These are phyloP conservation scores for Agonopterix subpropinquella DNA, from an alignment of 2,888 invertebrate species.

Conservation along the genomic window DNA sequence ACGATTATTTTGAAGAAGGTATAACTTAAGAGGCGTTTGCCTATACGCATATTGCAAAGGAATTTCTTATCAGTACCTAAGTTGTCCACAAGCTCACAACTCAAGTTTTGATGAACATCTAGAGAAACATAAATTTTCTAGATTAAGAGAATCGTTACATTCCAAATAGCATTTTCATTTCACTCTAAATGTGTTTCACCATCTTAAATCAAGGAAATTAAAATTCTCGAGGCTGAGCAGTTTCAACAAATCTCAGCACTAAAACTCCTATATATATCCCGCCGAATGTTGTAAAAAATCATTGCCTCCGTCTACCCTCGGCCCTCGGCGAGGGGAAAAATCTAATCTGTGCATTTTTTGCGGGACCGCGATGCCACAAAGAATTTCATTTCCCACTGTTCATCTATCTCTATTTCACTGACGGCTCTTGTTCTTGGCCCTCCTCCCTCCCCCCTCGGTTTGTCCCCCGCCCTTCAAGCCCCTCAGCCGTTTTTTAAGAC, in stretches of 20 bases:
- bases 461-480: conserved; percentile 27
- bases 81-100: too few species aligned
- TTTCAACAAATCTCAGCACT: conserved; percentile 71
- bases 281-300: conserved; percentile 73
- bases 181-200: conserved; percentile 6
- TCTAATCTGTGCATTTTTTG: conserved; percentile 78
- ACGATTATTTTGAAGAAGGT: too few species aligned
- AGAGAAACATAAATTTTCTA: not conserved
- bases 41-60: too few species aligned
- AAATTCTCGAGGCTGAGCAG: conserved; percentile 70
- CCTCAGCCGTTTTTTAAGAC: conserved; percentile 67
- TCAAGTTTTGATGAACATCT: not conserved
- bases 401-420: conserved; percentile 77
- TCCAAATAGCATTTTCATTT: not conserved
- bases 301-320: conserved; percentile 71
- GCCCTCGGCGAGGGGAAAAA: conserved; percentile 70
- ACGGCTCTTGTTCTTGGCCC: conserved; percentile 72
- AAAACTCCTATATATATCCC: conserved; percentile 68
- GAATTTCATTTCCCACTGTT: conserved; percentile 78
- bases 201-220: conserved; percentile 66
- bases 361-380: conserved; percentile 77
- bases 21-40: too few species aligned
- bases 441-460: conserved; percentile 36
- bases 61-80: too few species aligned
- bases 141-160: not conserved